phyloP scores from a whole-genome alignment of 1,140 invertebrate genomes.

The Reticulitermes speratus region DNA sequence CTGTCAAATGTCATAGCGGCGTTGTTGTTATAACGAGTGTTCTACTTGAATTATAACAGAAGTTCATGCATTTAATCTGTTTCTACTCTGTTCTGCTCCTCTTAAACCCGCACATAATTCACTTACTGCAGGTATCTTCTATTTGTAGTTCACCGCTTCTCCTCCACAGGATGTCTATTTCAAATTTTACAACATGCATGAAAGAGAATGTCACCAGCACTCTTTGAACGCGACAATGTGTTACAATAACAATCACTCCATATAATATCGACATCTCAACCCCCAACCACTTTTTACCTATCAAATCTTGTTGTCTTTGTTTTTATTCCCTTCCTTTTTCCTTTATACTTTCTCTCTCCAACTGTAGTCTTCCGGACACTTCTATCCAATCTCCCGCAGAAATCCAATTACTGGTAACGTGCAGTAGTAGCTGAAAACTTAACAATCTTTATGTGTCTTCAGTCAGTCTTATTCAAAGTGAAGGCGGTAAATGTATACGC shows the following conservation, averaged over 20 bases:
- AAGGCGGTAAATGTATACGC: background rate
- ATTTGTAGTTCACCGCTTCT: background rate
- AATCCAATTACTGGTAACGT: background rate
- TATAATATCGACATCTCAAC: background rate
- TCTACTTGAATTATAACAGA: no score
- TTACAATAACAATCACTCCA: background rate
- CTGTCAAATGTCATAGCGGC: no score
- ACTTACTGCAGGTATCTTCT: background rate
- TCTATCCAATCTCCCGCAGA: slow-evolving; percentile 8
- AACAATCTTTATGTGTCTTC: background rate
- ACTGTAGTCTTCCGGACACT: slow-evolving; percentile 8
- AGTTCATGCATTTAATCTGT: no score
- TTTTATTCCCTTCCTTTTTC: background rate
- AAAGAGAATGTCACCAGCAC: background rate
- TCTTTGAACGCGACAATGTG: background rate
- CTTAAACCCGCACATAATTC: background rate
- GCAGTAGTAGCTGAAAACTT: background rate
- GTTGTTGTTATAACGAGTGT: no score
- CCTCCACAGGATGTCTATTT: background rate
- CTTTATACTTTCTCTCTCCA: background rate
- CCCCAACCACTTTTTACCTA: background rate
- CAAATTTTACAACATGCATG: background rate
- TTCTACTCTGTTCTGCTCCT: no score
- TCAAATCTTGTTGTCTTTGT: slow-evolving; percentile 10
- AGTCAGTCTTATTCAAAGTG: slow-evolving; percentile 1